Conservation (phyloP, 2,113 vertebrate genomes). For the Melanotaenia duboulayi region DNA sequence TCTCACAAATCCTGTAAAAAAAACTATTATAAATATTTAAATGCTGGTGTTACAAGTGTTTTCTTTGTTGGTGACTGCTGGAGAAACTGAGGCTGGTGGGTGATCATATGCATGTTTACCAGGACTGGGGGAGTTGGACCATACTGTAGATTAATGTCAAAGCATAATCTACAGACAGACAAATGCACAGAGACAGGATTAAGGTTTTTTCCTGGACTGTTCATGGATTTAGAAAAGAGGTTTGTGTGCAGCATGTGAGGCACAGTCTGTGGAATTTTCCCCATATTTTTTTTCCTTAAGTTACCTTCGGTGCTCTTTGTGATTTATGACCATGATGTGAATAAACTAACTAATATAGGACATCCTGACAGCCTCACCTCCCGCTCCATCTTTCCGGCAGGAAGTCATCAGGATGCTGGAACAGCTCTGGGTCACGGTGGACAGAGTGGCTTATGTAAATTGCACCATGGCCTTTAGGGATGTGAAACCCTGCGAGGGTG, state of each 20-base stretch:
- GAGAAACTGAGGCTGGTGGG: too few relatives aligned
- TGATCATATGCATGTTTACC: too few relatives aligned
- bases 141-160: too few relatives aligned
- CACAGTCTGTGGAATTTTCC: not conserved
- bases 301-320: too few relatives aligned
- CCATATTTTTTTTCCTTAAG: not conserved
- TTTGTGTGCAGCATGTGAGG: not conserved
- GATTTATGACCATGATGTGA: too few relatives aligned
- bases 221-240: too few relatives aligned
- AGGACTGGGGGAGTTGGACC: too few relatives aligned
- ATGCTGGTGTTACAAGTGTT: too few relatives aligned
- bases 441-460: slow-evolving; percentile 68
- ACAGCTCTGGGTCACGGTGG: slow-evolving; percentile 74
- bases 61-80: too few relatives aligned
- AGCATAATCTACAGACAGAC: too few relatives aligned
- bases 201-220: too few relatives aligned
- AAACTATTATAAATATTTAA: not conserved
- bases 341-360: not conserved
- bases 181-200: too few relatives aligned
- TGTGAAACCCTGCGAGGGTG: slow-evolving; percentile 54
- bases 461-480: slow-evolving; percentile 62
- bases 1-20: not conserved
- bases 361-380: slow-evolving; percentile 50
- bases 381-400: slow-evolving; percentile 72
- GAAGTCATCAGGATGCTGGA: slow-evolving; percentile 72